Conservation (phyloP, 1,140 invertebrate species). For the Euwallacea fornicatus region DNA sequence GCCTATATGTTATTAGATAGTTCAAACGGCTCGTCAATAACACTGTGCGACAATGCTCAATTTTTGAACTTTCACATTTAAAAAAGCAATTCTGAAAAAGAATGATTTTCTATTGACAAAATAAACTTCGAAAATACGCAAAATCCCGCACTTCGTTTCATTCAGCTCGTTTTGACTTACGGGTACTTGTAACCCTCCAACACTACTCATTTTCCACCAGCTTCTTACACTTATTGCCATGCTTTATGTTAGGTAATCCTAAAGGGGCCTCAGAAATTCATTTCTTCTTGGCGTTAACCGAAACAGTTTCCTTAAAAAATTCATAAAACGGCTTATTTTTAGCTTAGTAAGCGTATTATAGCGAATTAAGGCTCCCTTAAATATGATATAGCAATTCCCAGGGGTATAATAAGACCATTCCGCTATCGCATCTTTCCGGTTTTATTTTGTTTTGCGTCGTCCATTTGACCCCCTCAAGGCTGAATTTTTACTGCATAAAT, state of each 20-base stretch:
- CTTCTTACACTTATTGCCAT: constrained; percentile 14
- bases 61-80: no score
- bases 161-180: no score
- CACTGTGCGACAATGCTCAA: no score
- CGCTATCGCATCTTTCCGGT: constrained; percentile 30
- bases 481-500: constrained; percentile 34
- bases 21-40: no score
- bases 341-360: constrained; percentile 35
- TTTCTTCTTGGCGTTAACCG: constrained; percentile 16
- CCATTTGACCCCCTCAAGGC: constrained; percentile 30
- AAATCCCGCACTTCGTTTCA: no score
- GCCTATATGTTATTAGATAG: no score
- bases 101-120: no score
- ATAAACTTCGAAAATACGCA: no score
- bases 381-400: constrained; percentile 35
- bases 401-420: constrained; percentile 32
- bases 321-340: constrained; percentile 35
- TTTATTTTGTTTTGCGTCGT: constrained; percentile 33
- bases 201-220: no score
- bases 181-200: no score
- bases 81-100: no score
- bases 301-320: constrained; percentile 37
- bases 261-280: constrained; percentile 20
- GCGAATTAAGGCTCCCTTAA: constrained; percentile 35
- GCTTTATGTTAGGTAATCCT: constrained; percentile 14